These are phyloP conservation scores for Crotalus viridis DNA, from an alignment of 2,113 vertebrate species.

Conservation along the genomic window DNA sequence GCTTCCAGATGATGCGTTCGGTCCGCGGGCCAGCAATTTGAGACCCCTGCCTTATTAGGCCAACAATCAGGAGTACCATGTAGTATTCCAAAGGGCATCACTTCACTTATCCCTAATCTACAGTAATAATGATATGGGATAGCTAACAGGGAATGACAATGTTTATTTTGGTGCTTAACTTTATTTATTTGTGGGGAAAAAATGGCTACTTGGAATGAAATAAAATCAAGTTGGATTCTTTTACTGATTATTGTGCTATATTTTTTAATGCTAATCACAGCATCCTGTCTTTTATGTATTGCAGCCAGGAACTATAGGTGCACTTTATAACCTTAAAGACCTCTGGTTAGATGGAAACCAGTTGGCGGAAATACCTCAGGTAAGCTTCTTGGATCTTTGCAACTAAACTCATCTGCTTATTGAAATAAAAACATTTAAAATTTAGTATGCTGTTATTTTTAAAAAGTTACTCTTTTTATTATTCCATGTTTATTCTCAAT, in stretches of 20 bases:
- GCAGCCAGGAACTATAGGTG: slow-evolving; percentile 93
- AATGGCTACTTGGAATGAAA: not conserved
- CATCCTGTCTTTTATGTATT: slow-evolving; percentile 29
- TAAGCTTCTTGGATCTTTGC: slow-evolving; percentile 60
- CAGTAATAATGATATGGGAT: not conserved
- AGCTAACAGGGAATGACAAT: not conserved
- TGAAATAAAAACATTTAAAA: not conserved
- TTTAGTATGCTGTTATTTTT: not conserved
- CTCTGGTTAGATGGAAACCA: slow-evolving; percentile 99
- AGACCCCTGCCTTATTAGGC: not conserved
- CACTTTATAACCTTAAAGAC: slow-evolving; percentile 92
- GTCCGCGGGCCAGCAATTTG: too few species aligned
- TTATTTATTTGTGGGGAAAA: not conserved
- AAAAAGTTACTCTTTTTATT: not conserved
- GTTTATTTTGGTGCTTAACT: not conserved
- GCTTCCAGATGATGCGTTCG: too few species aligned
- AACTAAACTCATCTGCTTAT: not conserved
- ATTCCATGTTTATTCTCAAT: not conserved
- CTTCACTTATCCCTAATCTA: not conserved
- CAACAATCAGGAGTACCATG: not conserved
- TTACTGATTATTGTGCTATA: not conserved
- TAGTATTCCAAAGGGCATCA: not conserved
- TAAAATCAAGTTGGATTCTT: not conserved
- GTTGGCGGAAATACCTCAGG: slow-evolving; percentile 88
- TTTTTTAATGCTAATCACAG: not conserved